These are phyloP conservation scores for Drosophila kuntzei DNA, from an alignment of 2,888 invertebrate species.

Conservation along the genomic window DNA sequence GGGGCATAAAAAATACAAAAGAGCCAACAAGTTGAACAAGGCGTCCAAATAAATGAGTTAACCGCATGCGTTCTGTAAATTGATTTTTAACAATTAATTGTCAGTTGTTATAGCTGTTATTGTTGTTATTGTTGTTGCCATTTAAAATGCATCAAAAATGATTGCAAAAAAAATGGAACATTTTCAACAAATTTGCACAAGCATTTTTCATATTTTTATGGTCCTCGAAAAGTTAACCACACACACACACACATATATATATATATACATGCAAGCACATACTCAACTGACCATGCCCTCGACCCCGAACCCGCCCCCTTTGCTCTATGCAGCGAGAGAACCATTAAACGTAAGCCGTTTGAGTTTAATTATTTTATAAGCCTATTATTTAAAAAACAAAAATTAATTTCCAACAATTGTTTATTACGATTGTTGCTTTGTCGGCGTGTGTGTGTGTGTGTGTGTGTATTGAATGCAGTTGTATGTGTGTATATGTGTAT, in stretches of 20 bases:
- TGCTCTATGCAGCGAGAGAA: not conserved
- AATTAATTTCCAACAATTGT: constrained; percentile 69
- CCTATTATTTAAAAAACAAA: constrained; percentile 70
- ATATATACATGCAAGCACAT: not conserved
- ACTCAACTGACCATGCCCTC: not conserved
- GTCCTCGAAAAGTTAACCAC: constrained; percentile 43
- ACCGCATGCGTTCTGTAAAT: constrained; percentile 64
- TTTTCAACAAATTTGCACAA: constrained; percentile 51
- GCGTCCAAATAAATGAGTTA: constrained; percentile 58
- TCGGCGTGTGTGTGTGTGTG: constrained; percentile 2
- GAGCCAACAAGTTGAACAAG: constrained; percentile 30
- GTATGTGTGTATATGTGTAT: not conserved
- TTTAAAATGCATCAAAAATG: constrained; percentile 26
- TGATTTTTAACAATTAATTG: constrained; percentile 72
- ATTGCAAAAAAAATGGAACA: constrained; percentile 34
- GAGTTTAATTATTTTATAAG: constrained; percentile 73
- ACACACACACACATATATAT: not conserved
- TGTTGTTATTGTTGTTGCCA: constrained; percentile 24
- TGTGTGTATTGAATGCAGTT: constrained; percentile 15
- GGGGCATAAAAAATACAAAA: constrained; percentile 8
- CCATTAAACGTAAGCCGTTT: constrained; percentile 55
- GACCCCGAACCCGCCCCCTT: not conserved
- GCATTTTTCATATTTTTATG: constrained; percentile 53
- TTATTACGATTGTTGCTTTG: constrained; percentile 54
- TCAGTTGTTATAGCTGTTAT: constrained; percentile 36